phyloP scores from a whole-genome alignment of 2,113 vertebrate genomes.

The Cryptoleucopteryx plumbea region DNA sequence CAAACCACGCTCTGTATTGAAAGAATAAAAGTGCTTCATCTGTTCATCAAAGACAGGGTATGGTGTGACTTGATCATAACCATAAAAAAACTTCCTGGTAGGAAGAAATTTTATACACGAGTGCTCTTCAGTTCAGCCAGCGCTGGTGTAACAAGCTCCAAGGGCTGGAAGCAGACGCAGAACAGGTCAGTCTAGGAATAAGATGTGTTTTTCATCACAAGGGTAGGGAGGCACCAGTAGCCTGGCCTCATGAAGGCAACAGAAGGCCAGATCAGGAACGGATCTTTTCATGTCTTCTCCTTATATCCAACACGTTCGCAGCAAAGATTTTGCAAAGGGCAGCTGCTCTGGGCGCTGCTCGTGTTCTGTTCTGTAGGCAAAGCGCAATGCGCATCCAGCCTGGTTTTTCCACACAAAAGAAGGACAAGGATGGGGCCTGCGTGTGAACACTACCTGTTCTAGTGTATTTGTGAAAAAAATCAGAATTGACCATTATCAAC shows the following conservation, averaged over 20 bases:
- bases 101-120: not conserved
- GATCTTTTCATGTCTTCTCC: not conserved
- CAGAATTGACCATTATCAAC: too few species aligned
- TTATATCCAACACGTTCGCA: not conserved
- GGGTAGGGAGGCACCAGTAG: not conserved
- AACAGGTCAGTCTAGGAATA: not conserved
- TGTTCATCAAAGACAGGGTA: not conserved
- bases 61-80: not conserved
- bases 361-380: rapidly evolving
- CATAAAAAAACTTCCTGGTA: not conserved
- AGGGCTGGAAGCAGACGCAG: not conserved
- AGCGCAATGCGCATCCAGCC: rapidly evolving
- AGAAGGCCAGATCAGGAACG: rapidly evolving
- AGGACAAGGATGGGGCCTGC: not conserved
- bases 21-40: not conserved
- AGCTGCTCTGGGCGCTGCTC: not conserved
- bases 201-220: rapidly evolving
- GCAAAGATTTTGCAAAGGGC: not conserved
- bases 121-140: not conserved
- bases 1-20: not conserved
- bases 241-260: rapidly evolving
- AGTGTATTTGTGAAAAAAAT: not conserved
- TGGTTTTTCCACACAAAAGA: rapidly evolving
- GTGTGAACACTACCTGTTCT: rapidly evolving
- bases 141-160: not conserved